phyloP scores from a whole-genome alignment of 2,888 invertebrate genomes.

The Busseola fusca region DNA sequence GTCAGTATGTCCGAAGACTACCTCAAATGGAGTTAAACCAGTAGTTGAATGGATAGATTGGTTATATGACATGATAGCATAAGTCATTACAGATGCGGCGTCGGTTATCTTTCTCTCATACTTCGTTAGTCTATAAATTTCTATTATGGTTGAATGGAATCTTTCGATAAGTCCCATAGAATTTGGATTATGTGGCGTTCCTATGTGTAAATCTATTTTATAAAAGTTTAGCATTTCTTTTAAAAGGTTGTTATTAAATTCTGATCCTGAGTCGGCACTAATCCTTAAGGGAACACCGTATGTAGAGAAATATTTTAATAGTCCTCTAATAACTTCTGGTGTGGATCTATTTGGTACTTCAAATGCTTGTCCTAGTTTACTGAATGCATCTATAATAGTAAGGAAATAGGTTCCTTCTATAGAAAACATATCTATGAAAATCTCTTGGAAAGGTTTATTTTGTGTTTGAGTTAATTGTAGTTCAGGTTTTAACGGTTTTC shows the following conservation, averaged over 20 bases:
- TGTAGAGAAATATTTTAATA: not conserved
- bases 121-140: not conserved
- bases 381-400: too few relatives aligned
- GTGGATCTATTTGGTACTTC: not conserved
- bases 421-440: too few relatives aligned
- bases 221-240: not conserved
- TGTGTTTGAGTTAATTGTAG: not conserved
- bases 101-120: not conserved
- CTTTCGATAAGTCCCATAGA: not conserved
- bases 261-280: not conserved
- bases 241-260: not conserved
- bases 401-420: too few relatives aligned
- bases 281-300: not conserved
- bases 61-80: not conserved
- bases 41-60: not conserved
- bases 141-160: not conserved
- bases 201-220: not conserved
- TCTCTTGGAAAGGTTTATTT: not conserved
- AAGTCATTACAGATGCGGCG: not conserved
- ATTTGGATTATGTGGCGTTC: not conserved
- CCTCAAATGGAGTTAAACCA: conserved; percentile 4
- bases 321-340: not conserved
- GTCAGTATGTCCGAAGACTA: conserved; percentile 3
- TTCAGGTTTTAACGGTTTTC: not conserved
- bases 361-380: not conserved